phyloP scores from a whole-genome alignment of 2,888 invertebrate genomes.

The Eupithecia centaureata region DNA sequence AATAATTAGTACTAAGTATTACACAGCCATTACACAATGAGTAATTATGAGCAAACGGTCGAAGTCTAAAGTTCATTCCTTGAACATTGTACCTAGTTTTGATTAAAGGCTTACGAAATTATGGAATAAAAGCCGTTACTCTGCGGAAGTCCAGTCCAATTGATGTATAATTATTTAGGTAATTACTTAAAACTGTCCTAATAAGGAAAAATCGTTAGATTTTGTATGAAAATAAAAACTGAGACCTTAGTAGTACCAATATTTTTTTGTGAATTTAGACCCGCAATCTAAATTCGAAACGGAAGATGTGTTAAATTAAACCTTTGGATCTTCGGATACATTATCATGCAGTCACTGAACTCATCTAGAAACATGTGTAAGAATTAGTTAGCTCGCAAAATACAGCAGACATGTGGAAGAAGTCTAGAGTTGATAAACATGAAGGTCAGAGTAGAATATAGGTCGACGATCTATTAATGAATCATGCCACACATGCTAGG shows the following conservation, averaged over 20 bases:
- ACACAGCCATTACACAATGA: not conserved
- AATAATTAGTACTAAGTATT: too few species aligned
- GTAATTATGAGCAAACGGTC: not conserved
- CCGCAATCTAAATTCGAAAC: not conserved
- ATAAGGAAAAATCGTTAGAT: too few species aligned
- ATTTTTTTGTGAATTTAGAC: not conserved
- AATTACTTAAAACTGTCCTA: too few species aligned
- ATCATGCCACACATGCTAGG: not conserved
- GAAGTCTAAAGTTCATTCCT: not conserved
- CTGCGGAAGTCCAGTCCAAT: not conserved
- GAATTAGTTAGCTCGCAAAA: not conserved
- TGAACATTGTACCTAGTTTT: not conserved
- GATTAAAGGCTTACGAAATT: not conserved
- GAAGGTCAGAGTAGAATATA: conserved; percentile 21
- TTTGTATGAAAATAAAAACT: too few species aligned
- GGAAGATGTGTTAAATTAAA: not conserved
- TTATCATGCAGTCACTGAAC: not conserved
- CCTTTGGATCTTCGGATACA: too few species aligned
- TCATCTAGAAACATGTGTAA: not conserved
- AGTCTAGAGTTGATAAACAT: conserved; percentile 4
- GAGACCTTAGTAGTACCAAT: too few species aligned
- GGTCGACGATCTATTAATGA: conserved; percentile 15
- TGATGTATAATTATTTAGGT: too few species aligned
- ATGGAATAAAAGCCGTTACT: not conserved
- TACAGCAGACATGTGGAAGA: not conserved